Conservation (phyloP, 2,888 invertebrate genomes). For the Azorinus chamasolen region DNA sequence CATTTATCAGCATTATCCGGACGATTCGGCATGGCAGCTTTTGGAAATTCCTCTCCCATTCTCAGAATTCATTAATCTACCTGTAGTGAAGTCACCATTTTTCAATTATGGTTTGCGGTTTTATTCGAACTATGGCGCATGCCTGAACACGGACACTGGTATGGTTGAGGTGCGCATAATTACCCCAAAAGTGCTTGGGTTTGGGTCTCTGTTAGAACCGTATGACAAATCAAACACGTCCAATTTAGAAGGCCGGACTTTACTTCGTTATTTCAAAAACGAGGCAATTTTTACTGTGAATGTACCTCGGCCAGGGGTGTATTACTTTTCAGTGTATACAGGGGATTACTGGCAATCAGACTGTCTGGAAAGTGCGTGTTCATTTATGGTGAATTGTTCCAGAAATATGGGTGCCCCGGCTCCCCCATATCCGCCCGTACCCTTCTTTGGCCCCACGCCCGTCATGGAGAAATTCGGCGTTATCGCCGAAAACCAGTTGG, state of each 20-base stretch:
- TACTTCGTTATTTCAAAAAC: conserved; percentile 80
- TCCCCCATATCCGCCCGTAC: conserved; percentile 81
- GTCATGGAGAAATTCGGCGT: conserved; percentile 79
- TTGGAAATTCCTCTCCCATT: conserved; percentile 86
- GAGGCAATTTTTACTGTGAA: conserved; percentile 85
- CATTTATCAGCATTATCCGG: conserved; percentile 86
- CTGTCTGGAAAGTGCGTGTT: conserved; percentile 84
- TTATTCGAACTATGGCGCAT: conserved; percentile 82
- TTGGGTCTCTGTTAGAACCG: conserved; percentile 80
- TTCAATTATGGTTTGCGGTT: conserved; percentile 85
- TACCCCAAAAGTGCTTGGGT: conserved; percentile 80
- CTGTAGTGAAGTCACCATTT: conserved; percentile 87
- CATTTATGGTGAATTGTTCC: conserved; percentile 82
- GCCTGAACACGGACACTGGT: conserved; percentile 80
- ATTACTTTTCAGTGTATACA: conserved; percentile 86
- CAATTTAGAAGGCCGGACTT: conserved; percentile 76
- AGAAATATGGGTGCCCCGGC: conserved; percentile 74
- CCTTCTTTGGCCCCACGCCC: conserved; percentile 83
- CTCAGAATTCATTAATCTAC: conserved; percentile 87
- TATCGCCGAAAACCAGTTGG: conserved; percentile 72
- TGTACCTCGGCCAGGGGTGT: conserved; percentile 86
- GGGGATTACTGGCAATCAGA: conserved; percentile 84
- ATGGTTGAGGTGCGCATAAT: conserved; percentile 82
- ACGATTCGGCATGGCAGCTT: conserved; percentile 86
- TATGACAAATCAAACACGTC: conserved; percentile 74